Percentiles rank a stretch among this genome's conserved stretches.
These are phyloP conservation scores for Nymphalis polychloros DNA, from an alignment of 2,888 invertebrate species.

Conservation along the genomic window DNA sequence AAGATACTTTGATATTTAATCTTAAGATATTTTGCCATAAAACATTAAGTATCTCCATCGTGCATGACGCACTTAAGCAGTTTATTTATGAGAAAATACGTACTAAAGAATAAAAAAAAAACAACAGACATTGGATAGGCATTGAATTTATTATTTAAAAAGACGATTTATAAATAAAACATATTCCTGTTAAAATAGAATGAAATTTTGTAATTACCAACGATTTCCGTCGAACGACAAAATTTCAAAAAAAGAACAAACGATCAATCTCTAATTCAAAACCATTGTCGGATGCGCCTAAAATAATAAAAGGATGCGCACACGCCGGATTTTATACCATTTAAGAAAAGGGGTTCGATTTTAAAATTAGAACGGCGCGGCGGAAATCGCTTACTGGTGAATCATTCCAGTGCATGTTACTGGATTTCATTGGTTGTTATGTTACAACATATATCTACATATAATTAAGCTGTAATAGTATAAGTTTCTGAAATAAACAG, in stretches of 20 bases:
- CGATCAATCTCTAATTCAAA: conserved; percentile 41
- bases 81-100: too few species aligned
- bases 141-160: background rate
- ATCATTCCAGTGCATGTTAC: conserved; percentile 50
- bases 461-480: background rate
- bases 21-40: too few species aligned
- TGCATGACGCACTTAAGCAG: too few species aligned
- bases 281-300: conserved; percentile 52
- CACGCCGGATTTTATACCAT: conserved; percentile 76
- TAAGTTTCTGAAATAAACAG: background rate
- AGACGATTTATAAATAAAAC: background rate
- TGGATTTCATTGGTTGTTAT: conserved; percentile 23
- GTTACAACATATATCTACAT: conserved; percentile 16
- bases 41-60: too few species aligned
- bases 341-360: conserved; percentile 65
- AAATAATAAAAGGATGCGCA: conserved; percentile 75
- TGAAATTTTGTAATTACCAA: conserved; percentile 2
- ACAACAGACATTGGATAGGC: background rate
- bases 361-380: conserved; percentile 73
- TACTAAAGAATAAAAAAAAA: too few species aligned
- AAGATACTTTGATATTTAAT: too few species aligned
- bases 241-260: conserved; percentile 31
- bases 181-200: background rate
- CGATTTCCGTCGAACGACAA: conserved; percentile 32
- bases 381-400: conserved; percentile 74